phyloP scores from a whole-genome alignment of 2,888 invertebrate species.

The Rhingia campestris region DNA sequence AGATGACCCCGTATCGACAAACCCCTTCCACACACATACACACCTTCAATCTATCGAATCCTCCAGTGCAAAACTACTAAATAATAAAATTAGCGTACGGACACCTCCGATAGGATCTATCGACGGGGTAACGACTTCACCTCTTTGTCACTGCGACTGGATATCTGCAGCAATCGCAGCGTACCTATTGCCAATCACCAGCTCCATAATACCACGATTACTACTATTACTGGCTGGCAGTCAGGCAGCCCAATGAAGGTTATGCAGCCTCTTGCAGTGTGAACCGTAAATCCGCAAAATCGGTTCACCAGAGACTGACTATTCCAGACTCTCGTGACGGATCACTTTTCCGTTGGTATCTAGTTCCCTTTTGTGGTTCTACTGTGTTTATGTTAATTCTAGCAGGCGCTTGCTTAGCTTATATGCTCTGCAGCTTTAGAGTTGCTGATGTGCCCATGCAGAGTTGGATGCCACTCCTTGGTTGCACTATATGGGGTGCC shows the following conservation, averaged over 20 bases:
- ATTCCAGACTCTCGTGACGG: slow-evolving; percentile 63
- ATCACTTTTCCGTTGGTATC: slow-evolving; percentile 46
- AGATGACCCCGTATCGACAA: no score
- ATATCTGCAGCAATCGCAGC: slow-evolving; percentile 58
- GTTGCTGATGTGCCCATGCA: slow-evolving; percentile 43
- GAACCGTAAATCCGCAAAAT: slow-evolving; percentile 26
- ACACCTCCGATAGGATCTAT: slow-evolving; percentile 68
- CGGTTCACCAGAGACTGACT: slow-evolving; percentile 23
- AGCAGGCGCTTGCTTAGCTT: neutral
- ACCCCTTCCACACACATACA: slow-evolving; percentile 1
- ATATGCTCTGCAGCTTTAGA: slow-evolving; percentile 15
- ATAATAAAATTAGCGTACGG: slow-evolving; percentile 71
- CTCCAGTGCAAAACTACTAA: slow-evolving; percentile 11
- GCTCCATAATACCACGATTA: slow-evolving; percentile 30
- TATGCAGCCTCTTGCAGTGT: slow-evolving; percentile 4
- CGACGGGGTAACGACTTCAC: slow-evolving; percentile 67
- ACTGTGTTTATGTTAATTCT: slow-evolving; percentile 60
- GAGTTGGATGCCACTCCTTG: slow-evolving; percentile 61
- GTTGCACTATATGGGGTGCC: slow-evolving; percentile 65
- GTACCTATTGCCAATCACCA: slow-evolving; percentile 60
- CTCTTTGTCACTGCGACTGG: slow-evolving; percentile 65
- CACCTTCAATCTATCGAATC: slow-evolving; percentile 31
- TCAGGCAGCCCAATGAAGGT: slow-evolving; percentile 41
- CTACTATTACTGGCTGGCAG: slow-evolving; percentile 28
- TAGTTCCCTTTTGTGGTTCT: slow-evolving; percentile 64